These are phyloP conservation scores for Echinops telfairi DNA, from an alignment of 2,113 vertebrate species.

Conservation along the genomic window DNA sequence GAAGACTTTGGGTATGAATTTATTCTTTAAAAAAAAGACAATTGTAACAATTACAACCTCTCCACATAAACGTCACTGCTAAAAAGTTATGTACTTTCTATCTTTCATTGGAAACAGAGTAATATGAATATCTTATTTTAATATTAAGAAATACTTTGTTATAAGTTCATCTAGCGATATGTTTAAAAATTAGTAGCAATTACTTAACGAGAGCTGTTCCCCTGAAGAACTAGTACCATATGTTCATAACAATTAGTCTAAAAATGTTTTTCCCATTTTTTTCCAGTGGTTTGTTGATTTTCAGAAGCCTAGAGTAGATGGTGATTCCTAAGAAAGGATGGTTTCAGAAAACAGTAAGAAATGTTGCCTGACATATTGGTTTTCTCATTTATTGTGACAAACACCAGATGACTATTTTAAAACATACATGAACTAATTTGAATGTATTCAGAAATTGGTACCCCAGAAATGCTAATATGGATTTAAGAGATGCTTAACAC, in stretches of 20 bases:
- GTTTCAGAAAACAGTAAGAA: not conserved
- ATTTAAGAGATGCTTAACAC: not conserved
- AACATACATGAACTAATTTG: constrained; percentile 1
- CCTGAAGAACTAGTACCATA: not conserved
- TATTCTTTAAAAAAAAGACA: no score
- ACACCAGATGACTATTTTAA: not conserved
- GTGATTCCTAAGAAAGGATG: constrained; percentile 7
- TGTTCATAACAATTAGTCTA: constrained; percentile 21
- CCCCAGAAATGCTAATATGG: not conserved
- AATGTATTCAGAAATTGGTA: not conserved
- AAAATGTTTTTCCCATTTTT: not conserved
- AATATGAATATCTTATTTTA: not conserved
- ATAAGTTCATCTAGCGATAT: not conserved
- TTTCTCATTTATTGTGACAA: constrained; percentile 18
- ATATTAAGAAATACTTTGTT: not conserved
- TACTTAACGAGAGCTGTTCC: not conserved
- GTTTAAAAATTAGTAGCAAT: not conserved
- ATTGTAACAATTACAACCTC: no score
- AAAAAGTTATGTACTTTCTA: no score
- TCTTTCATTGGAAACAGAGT: no score
- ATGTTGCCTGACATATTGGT: not conserved
- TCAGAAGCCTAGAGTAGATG: not conserved
- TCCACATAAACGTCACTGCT: no score
- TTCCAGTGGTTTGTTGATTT: not conserved
- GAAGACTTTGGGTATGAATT: not conserved